Conservation (phyloP, 2,113 vertebrate species). For the Nasalis larvatus region DNA sequence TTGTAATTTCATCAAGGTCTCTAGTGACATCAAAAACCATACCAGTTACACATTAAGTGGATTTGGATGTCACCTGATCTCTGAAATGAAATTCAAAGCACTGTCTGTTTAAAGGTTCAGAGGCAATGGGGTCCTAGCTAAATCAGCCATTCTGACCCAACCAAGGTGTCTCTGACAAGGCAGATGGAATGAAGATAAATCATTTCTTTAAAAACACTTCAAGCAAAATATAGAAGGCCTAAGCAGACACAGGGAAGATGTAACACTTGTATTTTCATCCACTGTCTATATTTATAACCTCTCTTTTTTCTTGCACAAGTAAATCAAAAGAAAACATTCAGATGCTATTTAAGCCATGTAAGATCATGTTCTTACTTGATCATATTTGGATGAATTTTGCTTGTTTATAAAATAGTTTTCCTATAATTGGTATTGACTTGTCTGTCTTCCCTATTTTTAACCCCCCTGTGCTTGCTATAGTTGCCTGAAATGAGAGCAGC, state of each 20-base stretch:
- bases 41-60: slow-evolving; percentile 61
- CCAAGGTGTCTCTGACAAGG: background rate
- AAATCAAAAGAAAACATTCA: background rate
- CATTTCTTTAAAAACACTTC: slow-evolving; percentile 11
- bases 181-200: background rate
- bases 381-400: background rate
- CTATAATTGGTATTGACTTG: background rate
- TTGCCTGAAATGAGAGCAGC: background rate
- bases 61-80: slow-evolving; percentile 75
- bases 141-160: background rate
- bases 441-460: background rate
- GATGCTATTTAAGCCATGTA: background rate
- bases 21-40: slow-evolving; percentile 69
- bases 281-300: background rate
- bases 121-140: background rate
- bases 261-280: background rate
- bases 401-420: background rate
- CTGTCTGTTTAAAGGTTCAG: slow-evolving; percentile 46
- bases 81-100: slow-evolving; percentile 68
- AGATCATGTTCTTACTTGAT: background rate
- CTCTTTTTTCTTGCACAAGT: background rate
- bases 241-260: background rate
- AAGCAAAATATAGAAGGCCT: background rate
- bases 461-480: background rate
- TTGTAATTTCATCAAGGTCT: slow-evolving; percentile 81